Conservation (phyloP, 2,888 invertebrate species). For the Chymomyza procnemis region DNA sequence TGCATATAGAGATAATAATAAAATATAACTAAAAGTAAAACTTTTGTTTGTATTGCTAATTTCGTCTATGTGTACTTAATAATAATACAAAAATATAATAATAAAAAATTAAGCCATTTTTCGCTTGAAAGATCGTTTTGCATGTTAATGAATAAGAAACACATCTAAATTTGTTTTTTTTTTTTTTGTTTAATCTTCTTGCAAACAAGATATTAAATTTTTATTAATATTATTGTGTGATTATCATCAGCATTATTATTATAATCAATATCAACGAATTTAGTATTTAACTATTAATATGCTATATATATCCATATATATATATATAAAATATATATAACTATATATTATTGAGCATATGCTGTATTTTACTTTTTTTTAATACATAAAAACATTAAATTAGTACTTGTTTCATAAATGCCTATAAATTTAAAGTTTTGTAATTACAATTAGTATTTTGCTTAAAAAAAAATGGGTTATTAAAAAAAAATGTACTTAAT, state of each 20-base stretch:
- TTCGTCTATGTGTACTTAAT: slow-evolving; percentile 6
- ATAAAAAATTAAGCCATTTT: background rate
- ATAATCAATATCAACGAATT: slow-evolving; percentile 20
- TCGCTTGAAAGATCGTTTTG: background rate
- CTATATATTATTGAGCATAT: slow-evolving; percentile 15
- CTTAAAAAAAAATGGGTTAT: slow-evolving; percentile 26
- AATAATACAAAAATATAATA: background rate
- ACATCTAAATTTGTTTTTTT: slow-evolving; percentile 59
- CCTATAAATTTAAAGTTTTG: slow-evolving; percentile 34
- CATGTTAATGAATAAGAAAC: slow-evolving; percentile 62
- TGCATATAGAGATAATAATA: no score
- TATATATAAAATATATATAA: slow-evolving; percentile 29
- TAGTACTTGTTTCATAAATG: slow-evolving; percentile 14
- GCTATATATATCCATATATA: slow-evolving; percentile 21
- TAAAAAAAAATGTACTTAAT: slow-evolving; percentile 26
- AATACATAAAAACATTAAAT: slow-evolving; percentile 34
- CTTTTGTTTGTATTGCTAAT: background rate
- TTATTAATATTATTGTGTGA: slow-evolving; percentile 35
- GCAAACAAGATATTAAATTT: slow-evolving; percentile 64
- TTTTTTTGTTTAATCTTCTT: slow-evolving; percentile 65
- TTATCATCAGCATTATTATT: slow-evolving; percentile 7
- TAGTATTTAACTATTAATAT: slow-evolving; percentile 16
- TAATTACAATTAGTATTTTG: background rate
- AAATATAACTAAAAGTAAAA: no score
- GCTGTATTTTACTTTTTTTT: slow-evolving; percentile 18